Conservation (phyloP, 37 sponge, comb jelly and placozoan species). For the Hexactinellida sp. region DNA sequence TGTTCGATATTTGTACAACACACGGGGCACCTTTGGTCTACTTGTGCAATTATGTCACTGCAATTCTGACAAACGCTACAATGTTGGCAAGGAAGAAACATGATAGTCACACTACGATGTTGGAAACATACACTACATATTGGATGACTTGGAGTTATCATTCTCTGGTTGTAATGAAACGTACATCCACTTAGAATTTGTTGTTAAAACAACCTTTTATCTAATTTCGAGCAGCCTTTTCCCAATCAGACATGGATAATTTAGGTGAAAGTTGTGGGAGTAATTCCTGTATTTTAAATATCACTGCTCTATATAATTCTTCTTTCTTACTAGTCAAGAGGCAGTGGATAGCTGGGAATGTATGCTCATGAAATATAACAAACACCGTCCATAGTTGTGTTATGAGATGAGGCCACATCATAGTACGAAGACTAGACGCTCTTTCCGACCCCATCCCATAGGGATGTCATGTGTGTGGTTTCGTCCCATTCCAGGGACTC, state of each 20-base stretch:
- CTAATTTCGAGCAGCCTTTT: neutral
- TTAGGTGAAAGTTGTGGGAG: neutral
- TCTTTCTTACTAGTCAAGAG: neutral
- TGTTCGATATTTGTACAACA: neutral
- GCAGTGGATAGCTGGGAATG: neutral
- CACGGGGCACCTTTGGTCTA: neutral
- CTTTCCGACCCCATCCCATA: too few relatives aligned
- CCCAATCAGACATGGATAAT: neutral
- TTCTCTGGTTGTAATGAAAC: neutral
- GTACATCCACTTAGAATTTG: neutral
- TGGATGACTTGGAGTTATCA: neutral
- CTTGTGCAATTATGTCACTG: neutral
- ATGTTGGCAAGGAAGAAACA: neutral
- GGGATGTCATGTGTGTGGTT: too few relatives aligned
- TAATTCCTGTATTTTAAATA: neutral
- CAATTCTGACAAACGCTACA: neutral
- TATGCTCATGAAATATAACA: neutral
- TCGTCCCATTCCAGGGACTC: too few relatives aligned
- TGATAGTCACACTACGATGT: neutral
- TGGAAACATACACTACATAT: too few relatives aligned
- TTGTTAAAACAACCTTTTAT: neutral
- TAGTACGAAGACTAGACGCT: too few relatives aligned
- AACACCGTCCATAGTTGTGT: neutral
- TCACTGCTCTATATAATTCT: neutral
- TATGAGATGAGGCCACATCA: too few relatives aligned